These are phyloP conservation scores for Pelochelys cantorii DNA, from an alignment of 2,797 vertebrate genomes.

Conservation along the genomic window DNA sequence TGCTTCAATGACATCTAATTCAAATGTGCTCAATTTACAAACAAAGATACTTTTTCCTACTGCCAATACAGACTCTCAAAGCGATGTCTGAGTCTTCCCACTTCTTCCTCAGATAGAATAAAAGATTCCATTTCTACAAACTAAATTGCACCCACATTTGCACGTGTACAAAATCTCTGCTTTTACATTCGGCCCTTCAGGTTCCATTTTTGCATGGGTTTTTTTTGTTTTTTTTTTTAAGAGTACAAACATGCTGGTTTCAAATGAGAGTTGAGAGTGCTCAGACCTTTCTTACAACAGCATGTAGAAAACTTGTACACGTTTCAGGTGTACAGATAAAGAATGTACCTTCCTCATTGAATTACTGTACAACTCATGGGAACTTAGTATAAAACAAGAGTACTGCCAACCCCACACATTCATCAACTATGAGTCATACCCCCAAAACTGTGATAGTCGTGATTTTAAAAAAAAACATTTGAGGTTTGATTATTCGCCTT, in stretches of 20 bases:
- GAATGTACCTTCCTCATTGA: neutral
- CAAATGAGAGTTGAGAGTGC: neutral
- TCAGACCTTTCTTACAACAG: neutral
- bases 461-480: neutral
- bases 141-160: neutral
- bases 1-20: neutral
- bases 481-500: neutral
- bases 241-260: neutral
- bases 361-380: neutral
- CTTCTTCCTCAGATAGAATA: neutral
- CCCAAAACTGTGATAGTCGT: neutral
- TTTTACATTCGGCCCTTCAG: neutral
- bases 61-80: neutral
- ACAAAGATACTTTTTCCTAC: neutral
- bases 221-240: neutral
- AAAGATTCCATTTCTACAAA: neutral
- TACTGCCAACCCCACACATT: neutral
- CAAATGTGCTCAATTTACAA: neutral
- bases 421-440: neutral
- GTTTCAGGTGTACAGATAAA: neutral
- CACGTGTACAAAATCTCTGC: neutral
- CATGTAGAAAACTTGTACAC: neutral
- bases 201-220: neutral
- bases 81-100: neutral
- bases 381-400: neutral